Percentiles rank a stretch among this genome's conserved stretches.
These are phyloP conservation scores for Ceratoteleas bidentatus DNA, from an alignment of 1,140 invertebrate species.

Conservation along the genomic window DNA sequence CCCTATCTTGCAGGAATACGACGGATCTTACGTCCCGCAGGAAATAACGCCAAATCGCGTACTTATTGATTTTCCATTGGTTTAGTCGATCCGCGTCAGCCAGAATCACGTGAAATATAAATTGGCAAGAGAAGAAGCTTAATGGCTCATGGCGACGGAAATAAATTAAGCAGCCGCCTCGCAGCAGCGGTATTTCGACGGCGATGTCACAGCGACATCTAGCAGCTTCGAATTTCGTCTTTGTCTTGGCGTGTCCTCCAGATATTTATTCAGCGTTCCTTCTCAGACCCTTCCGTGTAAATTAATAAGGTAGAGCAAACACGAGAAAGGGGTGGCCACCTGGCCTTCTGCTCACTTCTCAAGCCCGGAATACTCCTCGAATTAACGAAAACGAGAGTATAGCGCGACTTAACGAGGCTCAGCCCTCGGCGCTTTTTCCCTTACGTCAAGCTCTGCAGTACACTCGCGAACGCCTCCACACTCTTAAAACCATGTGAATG, in stretches of 20 bases:
- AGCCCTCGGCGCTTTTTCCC: conserved; percentile 39
- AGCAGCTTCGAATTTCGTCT: conserved; percentile 63
- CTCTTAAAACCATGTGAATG: too few relatives aligned
- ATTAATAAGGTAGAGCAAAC: conserved; percentile 69
- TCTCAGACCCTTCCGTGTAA: conserved; percentile 68
- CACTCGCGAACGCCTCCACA: too few relatives aligned
- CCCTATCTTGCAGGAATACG: too few relatives aligned
- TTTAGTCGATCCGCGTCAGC: too few relatives aligned
- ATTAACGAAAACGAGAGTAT: conserved; percentile 67
- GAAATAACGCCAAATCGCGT: too few relatives aligned
- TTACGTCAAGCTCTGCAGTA: too few relatives aligned
- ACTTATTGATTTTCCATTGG: too few relatives aligned
- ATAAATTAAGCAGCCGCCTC: conserved; percentile 61
- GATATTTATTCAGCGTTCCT: conserved; percentile 69
- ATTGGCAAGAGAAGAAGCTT: conserved; percentile 59
- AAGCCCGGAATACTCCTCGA: conserved; percentile 58
- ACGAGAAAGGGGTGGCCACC: conserved; percentile 68
- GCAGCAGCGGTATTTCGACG: conserved; percentile 54
- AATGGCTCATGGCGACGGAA: conserved; percentile 60
- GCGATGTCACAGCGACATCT: conserved; percentile 56
- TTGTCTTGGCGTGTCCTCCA: conserved; percentile 63
- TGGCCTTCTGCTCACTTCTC: conserved; percentile 61
- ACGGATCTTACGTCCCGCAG: too few relatives aligned
- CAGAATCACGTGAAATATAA: conserved; percentile 42
- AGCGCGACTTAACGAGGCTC: conserved; percentile 60